Percentiles rank a stretch among this genome's conserved stretches.
Conservation (phyloP, 2,888 invertebrate genomes). For the Stomorhina lunata region DNA sequence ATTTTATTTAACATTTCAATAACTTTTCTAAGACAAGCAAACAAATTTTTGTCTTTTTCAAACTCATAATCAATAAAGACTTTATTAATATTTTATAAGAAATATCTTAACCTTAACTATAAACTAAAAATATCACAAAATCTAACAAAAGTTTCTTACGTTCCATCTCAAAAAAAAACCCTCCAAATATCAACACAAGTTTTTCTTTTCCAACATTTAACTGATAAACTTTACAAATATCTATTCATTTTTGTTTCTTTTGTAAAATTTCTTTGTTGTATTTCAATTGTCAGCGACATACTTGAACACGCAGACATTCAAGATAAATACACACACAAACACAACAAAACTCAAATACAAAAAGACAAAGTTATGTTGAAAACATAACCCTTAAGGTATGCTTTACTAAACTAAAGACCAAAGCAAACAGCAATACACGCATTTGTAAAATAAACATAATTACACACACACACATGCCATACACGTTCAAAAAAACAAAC, state of each 20-base stretch:
- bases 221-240: conserved; percentile 43
- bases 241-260: no score
- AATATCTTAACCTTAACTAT: not conserved
- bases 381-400: conserved; percentile 31
- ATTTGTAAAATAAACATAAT: no score
- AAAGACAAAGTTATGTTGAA: conserved; percentile 6
- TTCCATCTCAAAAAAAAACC: not conserved
- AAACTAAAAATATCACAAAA: not conserved
- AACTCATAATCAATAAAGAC: not conserved
- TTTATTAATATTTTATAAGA: not conserved
- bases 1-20: no score
- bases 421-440: not conserved
- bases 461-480: not conserved
- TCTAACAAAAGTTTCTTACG: not conserved
- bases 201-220: conserved; percentile 30
- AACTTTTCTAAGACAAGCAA: not conserved
- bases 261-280: conserved; percentile 3
- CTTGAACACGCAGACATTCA: conserved; percentile 15
- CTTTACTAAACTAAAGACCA: conserved; percentile 22
- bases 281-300: conserved; percentile 30
- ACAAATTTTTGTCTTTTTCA: no score
- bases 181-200: not conserved
- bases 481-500: not conserved
- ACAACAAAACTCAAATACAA: conserved; percentile 5
- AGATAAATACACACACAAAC: not conserved